Evolutionary conservation across 1,140 invertebrate genomes (phyloP), one percentile per base, ranked within the genome.

Genomic region (Heliconius melpomene): DNA sequence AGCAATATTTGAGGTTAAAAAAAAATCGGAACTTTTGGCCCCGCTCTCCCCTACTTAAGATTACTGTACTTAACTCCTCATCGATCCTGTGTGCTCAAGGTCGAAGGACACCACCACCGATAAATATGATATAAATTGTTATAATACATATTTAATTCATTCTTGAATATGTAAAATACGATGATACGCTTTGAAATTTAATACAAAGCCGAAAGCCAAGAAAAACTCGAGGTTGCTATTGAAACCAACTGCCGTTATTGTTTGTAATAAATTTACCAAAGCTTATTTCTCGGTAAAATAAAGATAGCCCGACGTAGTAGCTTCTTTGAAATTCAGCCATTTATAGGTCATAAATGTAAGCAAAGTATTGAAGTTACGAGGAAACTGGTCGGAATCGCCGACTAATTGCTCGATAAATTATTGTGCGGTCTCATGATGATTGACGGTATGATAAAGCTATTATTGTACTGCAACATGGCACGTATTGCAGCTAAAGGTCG

Each of bases 381-480:
- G 71, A 80, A 80, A 77, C 78, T 32, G 11, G 32, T 26, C 72
- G 75, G 79, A 74, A 80, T 77, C 74, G 29, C 72, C 57, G 70
- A 46, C 75, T 77, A 80, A 80, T 80, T 80, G 72, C 46, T 66
- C 75, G 77, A 76, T 79, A 79, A 80, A 77, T 66, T 80, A 77
- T 77, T 81, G 46, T 70, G 74, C 74, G 54, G 50, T 75, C 74
- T 83, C 79, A 82, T 75, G 81, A 79, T 81, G 77, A 82, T 74
- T 80, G 72, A 82, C 83, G 79, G 38, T 57, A 36, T 82, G 79
- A 78, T 79, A 60, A 77, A 60, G 57, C 38, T 60, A 66, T 78
- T 81, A 77, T 71, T 50, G 75, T 77, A 75, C 79, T 80, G 79
- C 74, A 82, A 74, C 74, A 38, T 23, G 80, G 77, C 77, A 83